Base-by-base conservation (phyloP, 2,113 vertebrate genomes). In the Halichoerus grypus region DNA sequence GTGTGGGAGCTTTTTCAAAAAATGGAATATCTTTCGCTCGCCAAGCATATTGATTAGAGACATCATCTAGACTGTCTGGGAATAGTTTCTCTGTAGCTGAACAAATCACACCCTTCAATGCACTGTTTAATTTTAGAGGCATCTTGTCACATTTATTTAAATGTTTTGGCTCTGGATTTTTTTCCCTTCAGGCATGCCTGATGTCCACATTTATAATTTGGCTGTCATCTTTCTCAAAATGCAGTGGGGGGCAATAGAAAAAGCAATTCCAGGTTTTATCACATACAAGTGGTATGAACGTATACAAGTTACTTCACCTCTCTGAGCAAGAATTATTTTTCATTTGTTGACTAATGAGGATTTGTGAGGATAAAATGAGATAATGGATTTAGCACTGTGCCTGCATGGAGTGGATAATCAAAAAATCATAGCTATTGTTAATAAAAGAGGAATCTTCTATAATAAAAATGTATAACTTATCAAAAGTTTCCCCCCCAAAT, bases 81-180 rank as follows among this genome's bases (percentile, higher is more conserved):
- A 97, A 97, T 82, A 96, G 96, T 87, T 95, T 93, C 87, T 95
- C 76, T 93, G 74, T 72, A 95, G 77, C 87, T 83, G 94, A 96
- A 93, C 92, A 89, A 96, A 97, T 96, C 96, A 95, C 94, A 97
- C 95, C 95, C 94, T 96, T 97, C 77, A 92, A 83, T 63, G 72
- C 61, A 80, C 65, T 82, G 77, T 92, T 96, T 97, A 97, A 96
- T 95, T 98, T 97, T 98, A 97, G 98, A 92, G 80, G 9, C 65
- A 96, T 96, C 90, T 97, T 92, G 74, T 96, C 97, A 96, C 94
- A 97, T 94, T 97, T 96, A 95, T 97, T 97, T 97, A 92, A 97
- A 83, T 84, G 74, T 67, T 86, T 96, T 77, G 59, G 90, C 59
- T 88, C 77, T 61, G 85, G 21, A 76, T 63, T 69, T 91, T 91